phyloP scores from a whole-genome alignment of 2,888 invertebrate species.

The Catocala sponsa region DNA sequence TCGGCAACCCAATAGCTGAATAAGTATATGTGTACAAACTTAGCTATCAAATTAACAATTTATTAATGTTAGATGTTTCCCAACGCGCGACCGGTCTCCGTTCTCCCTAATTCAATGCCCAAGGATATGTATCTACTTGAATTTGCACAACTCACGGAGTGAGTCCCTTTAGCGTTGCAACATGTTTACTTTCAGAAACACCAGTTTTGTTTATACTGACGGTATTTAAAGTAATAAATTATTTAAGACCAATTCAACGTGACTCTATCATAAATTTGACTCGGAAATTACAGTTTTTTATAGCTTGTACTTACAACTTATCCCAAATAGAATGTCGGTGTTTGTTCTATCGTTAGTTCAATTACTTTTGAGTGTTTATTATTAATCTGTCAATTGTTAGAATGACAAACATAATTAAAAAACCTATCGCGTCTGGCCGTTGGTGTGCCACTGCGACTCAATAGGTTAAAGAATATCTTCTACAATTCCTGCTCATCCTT shows the following conservation, averaged over 20 bases:
- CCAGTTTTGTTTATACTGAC: slow-evolving; percentile 23
- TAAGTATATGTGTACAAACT: slow-evolving; percentile 7
- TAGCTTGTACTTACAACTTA: too few relatives aligned
- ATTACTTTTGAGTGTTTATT: too few relatives aligned
- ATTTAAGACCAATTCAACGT: background rate
- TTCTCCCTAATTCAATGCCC: slow-evolving; percentile 65
- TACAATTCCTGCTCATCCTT: too few relatives aligned
- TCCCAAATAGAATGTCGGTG: too few relatives aligned
- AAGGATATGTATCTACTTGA: slow-evolving; percentile 60
- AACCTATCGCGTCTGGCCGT: too few relatives aligned
- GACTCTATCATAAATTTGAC: slow-evolving; percentile 1
- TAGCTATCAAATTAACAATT: slow-evolving; percentile 46
- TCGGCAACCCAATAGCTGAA: slow-evolving; percentile 20
- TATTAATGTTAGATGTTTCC: slow-evolving; percentile 39
- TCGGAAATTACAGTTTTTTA: background rate
- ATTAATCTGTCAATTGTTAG: too few relatives aligned
- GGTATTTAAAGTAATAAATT: slow-evolving; percentile 11
- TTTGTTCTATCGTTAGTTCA: too few relatives aligned
- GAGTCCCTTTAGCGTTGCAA: slow-evolving; percentile 60
- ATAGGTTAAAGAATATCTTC: too few relatives aligned
- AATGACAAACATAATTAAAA: too few relatives aligned
- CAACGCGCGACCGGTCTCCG: slow-evolving; percentile 56
- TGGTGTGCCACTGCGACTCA: too few relatives aligned
- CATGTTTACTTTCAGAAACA: slow-evolving; percentile 56
- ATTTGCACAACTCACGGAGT: slow-evolving; percentile 58